Evolutionary conservation across 2,113 vertebrate species (phyloP).

Genomic region (Hypanus sabinus): DNA sequence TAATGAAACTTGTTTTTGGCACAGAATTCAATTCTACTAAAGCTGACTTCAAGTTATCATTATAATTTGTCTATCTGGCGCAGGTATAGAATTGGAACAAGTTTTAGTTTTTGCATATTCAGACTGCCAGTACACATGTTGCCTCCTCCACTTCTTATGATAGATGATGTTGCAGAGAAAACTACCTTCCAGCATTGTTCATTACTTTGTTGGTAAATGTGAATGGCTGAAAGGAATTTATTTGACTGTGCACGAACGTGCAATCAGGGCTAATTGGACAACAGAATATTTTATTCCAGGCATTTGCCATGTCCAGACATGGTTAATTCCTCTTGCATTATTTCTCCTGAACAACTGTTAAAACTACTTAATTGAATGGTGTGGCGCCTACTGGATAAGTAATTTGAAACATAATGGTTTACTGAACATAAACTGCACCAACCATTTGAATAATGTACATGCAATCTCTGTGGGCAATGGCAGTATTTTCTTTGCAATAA

Average conservation of each 20-base stretch:
- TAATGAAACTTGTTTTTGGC: background rate
- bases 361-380: background rate
- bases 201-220: background rate
- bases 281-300: background rate
- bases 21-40: too few relatives aligned
- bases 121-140: background rate
- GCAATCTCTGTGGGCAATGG: too few relatives aligned
- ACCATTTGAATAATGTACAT: constrained; percentile 5
- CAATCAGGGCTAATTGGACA: background rate
- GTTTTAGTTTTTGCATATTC: background rate
- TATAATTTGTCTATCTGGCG: too few relatives aligned
- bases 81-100: background rate
- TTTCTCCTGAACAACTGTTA: background rate
- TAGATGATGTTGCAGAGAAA: background rate
- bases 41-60: too few relatives aligned
- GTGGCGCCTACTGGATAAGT: background rate
- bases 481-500: constrained; percentile 11
- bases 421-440: constrained; percentile 1
- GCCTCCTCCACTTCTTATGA: background rate
- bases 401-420: background rate
- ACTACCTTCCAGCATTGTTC: background rate
- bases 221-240: background rate
- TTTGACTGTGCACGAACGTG: background rate
- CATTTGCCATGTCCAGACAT: too few relatives aligned
- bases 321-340: background rate